phyloP scores from a whole-genome alignment of 2,797 vertebrate genomes.

The Brachyalestes nurse region DNA sequence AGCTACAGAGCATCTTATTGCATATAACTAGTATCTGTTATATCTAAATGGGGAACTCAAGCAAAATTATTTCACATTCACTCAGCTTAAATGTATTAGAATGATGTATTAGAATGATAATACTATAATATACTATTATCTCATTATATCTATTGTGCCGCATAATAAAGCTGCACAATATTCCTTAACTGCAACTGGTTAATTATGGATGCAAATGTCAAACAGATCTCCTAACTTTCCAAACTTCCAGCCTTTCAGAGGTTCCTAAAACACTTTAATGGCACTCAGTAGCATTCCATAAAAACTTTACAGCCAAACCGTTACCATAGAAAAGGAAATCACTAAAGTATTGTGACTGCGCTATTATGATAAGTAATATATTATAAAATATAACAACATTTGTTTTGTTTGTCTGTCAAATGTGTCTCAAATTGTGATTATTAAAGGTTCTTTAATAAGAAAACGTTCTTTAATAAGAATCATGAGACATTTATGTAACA shows the following conservation, averaged over 20 bases:
- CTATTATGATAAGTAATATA: not conserved
- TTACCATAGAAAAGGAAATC: too few relatives aligned
- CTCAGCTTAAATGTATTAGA: not conserved
- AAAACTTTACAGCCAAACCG: not conserved
- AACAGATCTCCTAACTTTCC: not conserved
- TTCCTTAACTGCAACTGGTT: not conserved
- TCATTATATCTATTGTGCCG: too few relatives aligned
- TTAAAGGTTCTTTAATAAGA: too few relatives aligned
- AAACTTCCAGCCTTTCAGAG: not conserved
- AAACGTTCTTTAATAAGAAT: not conserved
- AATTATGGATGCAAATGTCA: slow-evolving; percentile 2
- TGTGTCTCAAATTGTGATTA: not conserved
- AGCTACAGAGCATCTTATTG: not conserved
- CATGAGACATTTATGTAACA: not conserved
- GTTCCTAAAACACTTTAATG: not conserved
- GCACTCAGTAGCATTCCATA: not conserved
- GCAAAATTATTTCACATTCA: not conserved
- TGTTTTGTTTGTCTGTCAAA: not conserved
- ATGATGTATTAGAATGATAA: too few relatives aligned
- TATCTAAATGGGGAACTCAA: not conserved
- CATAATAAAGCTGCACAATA: not conserved
- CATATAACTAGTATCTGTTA: not conserved
- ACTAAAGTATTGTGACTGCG: too few relatives aligned
- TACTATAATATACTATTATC: not conserved
- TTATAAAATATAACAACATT: too few relatives aligned